Evolutionary conservation across 2,113 vertebrate genomes (phyloP).

Genomic region (Gopherus evgoodei): DNA sequence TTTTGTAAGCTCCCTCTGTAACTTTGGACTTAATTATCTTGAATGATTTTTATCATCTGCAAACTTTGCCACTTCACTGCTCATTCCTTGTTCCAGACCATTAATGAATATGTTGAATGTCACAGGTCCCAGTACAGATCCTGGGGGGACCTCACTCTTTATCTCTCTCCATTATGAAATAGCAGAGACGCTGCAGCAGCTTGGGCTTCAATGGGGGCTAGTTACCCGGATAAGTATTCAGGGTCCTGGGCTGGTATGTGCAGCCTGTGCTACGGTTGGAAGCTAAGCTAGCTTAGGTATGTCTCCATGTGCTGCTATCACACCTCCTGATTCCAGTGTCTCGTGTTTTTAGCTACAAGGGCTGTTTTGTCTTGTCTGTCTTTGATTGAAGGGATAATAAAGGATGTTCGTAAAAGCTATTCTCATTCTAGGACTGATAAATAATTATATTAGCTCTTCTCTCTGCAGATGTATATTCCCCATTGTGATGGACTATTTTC

Average conservation of each 20-base stretch:
- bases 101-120: not conserved
- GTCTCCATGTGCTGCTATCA: too few relatives aligned
- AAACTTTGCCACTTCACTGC: not conserved
- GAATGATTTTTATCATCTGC: not conserved
- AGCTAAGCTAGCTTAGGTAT: not conserved
- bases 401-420: slow-evolving; percentile 27
- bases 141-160: too few relatives aligned
- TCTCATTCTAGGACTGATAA: slow-evolving; percentile 1
- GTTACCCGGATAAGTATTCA: not conserved
- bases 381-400: slow-evolving; percentile 32
- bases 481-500: not conserved
- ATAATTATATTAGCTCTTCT: slow-evolving; percentile 15
- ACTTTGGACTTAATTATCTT: not conserved
- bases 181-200: too few relatives aligned
- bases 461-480: slow-evolving; percentile 2
- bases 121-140: too few relatives aligned
- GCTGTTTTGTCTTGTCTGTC: not conserved
- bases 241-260: not conserved
- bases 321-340: too few relatives aligned
- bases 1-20: not conserved
- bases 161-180: too few relatives aligned
- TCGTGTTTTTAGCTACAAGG: not conserved
- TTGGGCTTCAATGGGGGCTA: not conserved
- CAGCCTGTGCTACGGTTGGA: not conserved
- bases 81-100: not conserved